Base-by-base conservation (phyloP, 2,113 vertebrate genomes). In the Vidua macroura region DNA sequence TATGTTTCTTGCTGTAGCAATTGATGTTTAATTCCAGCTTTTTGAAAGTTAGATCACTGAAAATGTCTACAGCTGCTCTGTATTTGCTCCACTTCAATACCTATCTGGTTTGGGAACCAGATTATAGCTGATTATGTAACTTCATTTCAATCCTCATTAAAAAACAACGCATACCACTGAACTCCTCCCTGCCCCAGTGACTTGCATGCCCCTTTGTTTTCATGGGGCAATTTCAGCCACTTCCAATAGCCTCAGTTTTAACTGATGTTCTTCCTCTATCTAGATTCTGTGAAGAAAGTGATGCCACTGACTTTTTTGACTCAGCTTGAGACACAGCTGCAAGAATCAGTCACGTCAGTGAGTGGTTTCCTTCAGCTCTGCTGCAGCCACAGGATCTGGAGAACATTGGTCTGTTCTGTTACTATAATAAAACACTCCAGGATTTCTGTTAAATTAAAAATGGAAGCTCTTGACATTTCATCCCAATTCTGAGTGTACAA, bases 21-120 rank as follows among this genome's bases (percentile, higher is more conserved):
- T 37, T 64, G 70, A 87, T 72, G 56, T 83, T 72, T 67, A 63
- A 81, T 70, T 80, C 73, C 66, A 68, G 24, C 19, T 78, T 86
- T 75, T 72, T 53, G 31, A 70, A 82, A 91, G 77, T 64, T 53
- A 60, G 48, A 52, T 55, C 68, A 68, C 52, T 67, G 48, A 48
- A 95, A 92, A 92, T 91, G 56, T 74, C 84, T 92, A 41, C 35
- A 79, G 81, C 62, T 89, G 30, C 62, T 89, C 62, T 49, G 15
- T n/a, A 52, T 44, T 84, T 91, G 64, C 49, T 89, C 48, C 33
- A 55, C 58, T 82, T 75, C 74, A 69, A 43, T 46, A 73, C 15
- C 24, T 28, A 6, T 5, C 53, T 53, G 28, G 15, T 62, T 49
- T 69, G 37, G 56, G 83, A 89, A 60, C 72, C 48, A 60, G 43